Evolutionary conservation across 2,888 invertebrate genomes (phyloP).

Genomic region (Monoplex corrugatus): DNA sequence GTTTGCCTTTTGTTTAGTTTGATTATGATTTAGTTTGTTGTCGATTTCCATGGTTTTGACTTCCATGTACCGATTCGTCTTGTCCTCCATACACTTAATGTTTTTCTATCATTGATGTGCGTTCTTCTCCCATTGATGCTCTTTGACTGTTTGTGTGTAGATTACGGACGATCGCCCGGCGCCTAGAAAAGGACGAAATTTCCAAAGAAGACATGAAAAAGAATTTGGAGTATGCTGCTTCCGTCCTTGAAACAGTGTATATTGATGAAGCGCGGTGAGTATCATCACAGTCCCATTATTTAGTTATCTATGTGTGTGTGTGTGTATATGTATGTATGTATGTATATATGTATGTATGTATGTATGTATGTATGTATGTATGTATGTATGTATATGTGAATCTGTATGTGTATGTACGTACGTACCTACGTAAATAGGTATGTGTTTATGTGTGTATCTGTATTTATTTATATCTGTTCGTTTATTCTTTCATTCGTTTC

Average conservation of each 20-base stretch:
- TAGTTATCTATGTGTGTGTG: background rate
- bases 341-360: background rate
- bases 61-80: no score
- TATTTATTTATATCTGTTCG: background rate
- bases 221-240: constrained; percentile 95
- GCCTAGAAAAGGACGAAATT: constrained; percentile 92
- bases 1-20: no score
- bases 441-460: background rate
- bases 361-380: constrained; percentile 21
- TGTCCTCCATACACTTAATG: no score
- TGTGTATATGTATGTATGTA: background rate
- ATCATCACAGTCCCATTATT: background rate
- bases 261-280: constrained; percentile 95
- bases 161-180: constrained; percentile 93
- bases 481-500: background rate
- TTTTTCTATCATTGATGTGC: no score
- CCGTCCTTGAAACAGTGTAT: constrained; percentile 95
- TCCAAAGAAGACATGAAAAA: constrained; percentile 92
- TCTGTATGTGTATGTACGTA: background rate
- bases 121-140: background rate
- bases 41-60: no score
- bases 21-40: no score
- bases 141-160: constrained; percentile 83
- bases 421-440: background rate
- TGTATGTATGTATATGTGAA: background rate